Evolutionary conservation across 2,113 vertebrate genomes (phyloP).

Genomic region (Grammomys surdaster): DNA sequence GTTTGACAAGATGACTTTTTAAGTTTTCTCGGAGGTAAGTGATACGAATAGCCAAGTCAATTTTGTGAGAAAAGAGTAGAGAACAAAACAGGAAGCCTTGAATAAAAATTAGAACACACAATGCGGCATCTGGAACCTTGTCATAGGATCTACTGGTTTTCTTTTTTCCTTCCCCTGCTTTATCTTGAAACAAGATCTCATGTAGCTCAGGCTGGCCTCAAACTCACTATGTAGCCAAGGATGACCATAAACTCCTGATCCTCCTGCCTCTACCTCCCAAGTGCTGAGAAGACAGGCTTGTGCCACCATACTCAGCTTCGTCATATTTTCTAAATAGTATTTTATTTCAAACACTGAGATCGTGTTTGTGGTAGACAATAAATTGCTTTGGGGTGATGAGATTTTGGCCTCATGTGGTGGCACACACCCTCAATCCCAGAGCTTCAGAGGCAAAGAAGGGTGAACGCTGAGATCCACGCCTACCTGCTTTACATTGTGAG

Average conservation of each 20-base stretch:
- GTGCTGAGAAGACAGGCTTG: neutral
- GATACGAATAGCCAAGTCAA: constrained; percentile 67
- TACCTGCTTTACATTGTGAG: neutral
- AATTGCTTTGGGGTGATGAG: neutral
- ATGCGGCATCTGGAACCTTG: neutral
- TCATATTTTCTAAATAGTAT: neutral
- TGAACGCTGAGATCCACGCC: neutral
- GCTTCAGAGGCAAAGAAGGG: neutral
- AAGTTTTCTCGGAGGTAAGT: constrained; percentile 67
- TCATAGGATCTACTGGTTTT: neutral
- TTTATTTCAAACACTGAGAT: neutral
- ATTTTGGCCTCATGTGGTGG: neutral
- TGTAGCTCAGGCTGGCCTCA: neutral
- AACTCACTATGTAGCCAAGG: too few species aligned
- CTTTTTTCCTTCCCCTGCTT: too few species aligned
- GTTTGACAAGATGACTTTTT: constrained; percentile 61
- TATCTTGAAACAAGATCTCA: neutral
- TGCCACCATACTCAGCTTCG: neutral
- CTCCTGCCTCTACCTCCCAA: neutral
- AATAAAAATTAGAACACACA: neutral
- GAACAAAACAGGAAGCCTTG: constrained; percentile 18
- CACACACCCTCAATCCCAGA: neutral
- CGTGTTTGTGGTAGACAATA: neutral
- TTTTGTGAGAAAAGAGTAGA: constrained; percentile 3
- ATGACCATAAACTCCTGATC: too few species aligned